phyloP scores from a whole-genome alignment of 2,888 invertebrate species.

The Neria commutata region DNA sequence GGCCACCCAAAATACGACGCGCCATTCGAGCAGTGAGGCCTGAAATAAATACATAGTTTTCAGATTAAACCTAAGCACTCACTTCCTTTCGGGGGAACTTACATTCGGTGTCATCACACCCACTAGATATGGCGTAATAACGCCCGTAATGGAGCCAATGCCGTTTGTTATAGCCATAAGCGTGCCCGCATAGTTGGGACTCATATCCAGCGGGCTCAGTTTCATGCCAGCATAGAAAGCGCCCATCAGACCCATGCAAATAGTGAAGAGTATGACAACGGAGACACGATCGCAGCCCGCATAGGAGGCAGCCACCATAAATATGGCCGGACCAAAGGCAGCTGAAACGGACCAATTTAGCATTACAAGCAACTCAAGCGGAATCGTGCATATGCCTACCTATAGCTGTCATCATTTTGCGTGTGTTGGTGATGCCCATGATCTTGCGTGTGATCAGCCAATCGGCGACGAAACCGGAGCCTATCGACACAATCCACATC shows the following conservation, averaged over 20 bases:
- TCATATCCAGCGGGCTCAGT: slow-evolving; percentile 71
- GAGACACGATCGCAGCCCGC: slow-evolving; percentile 69
- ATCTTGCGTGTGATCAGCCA: slow-evolving; percentile 68
- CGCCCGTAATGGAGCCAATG: slow-evolving; percentile 74
- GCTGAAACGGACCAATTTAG: slow-evolving; percentile 60
- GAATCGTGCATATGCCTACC: slow-evolving; percentile 63
- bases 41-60: slow-evolving; percentile 40
- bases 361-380: background rate
- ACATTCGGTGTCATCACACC: slow-evolving; percentile 71
- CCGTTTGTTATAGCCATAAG: slow-evolving; percentile 75
- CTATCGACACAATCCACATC: slow-evolving; percentile 68
- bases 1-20: slow-evolving; percentile 81
- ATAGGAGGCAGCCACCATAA: slow-evolving; percentile 73
- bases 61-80: background rate
- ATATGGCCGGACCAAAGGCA: slow-evolving; percentile 71
- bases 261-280: slow-evolving; percentile 69
- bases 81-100: slow-evolving; percentile 51
- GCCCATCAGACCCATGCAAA: slow-evolving; percentile 74
- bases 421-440: slow-evolving; percentile 62
- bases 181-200: slow-evolving; percentile 70
- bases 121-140: slow-evolving; percentile 72
- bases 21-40: slow-evolving; percentile 73
- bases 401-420: slow-evolving; percentile 69
- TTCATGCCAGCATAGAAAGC: slow-evolving; percentile 75
- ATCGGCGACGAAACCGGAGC: slow-evolving; percentile 73